Evolutionary conservation across 2,113 vertebrate genomes (phyloP).

Genomic region (Otocyon megalotis): DNA sequence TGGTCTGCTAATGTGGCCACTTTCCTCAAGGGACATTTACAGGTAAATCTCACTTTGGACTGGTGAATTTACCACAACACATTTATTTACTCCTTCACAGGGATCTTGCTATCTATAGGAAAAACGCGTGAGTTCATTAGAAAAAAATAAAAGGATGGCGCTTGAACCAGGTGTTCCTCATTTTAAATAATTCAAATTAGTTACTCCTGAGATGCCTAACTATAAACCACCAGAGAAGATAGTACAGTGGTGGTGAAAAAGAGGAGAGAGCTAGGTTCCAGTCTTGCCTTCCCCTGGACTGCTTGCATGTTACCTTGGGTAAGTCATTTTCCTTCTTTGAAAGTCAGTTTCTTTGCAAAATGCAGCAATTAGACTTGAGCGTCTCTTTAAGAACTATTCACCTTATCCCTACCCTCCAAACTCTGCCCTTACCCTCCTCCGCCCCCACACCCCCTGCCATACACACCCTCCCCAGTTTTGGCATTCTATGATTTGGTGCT

Average conservation of each 20-base stretch:
- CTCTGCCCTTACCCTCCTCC: background rate
- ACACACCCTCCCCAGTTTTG: background rate
- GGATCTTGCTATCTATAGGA: constrained; percentile 17
- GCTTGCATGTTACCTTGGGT: background rate
- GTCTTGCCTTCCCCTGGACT: background rate
- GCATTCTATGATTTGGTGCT: background rate
- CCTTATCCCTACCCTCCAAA: background rate
- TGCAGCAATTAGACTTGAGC: background rate
- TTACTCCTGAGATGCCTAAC: background rate
- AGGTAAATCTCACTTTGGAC: constrained; percentile 65
- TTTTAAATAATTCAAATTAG: constrained; percentile 6
- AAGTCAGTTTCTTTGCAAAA: background rate
- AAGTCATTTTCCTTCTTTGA: background rate
- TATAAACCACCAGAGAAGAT: background rate
- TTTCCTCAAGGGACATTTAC: constrained; percentile 57
- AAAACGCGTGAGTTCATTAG: constrained; percentile 4
- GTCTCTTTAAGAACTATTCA: background rate
- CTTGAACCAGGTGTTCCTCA: background rate
- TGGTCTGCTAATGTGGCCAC: constrained; percentile 56
- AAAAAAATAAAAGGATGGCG: background rate
- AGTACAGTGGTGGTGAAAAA: background rate
- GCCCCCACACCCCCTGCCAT: rapidly evolving
- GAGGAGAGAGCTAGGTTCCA: background rate
- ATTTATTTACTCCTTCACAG: constrained; percentile 6
- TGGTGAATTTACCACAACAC: constrained; percentile 25